phyloP scores from a whole-genome alignment of 2,797 vertebrate species.

The Loriculus beryllinus region DNA sequence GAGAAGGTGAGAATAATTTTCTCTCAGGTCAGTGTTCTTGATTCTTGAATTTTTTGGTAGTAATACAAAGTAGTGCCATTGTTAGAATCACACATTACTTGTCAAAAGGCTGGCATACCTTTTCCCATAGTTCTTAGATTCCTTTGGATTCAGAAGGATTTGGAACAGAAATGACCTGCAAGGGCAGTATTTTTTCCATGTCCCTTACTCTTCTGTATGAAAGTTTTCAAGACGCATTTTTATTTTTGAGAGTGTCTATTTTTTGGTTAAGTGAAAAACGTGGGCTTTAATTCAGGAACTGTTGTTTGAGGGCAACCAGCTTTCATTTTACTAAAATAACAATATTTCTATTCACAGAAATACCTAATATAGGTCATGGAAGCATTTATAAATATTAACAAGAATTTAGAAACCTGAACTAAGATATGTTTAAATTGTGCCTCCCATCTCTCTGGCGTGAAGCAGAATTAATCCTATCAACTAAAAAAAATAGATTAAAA shows the following conservation, averaged over 20 bases:
- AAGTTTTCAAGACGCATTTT: background rate
- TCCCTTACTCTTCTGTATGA: background rate
- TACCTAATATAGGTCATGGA: background rate
- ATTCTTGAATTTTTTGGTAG: background rate
- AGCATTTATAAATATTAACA: background rate
- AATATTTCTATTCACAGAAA: background rate
- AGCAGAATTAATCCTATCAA: background rate
- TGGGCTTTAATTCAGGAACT: background rate
- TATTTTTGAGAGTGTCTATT: background rate
- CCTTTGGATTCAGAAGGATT: background rate
- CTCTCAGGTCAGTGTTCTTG: background rate
- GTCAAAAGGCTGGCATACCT: background rate
- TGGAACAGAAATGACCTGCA: background rate
- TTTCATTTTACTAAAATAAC: background rate
- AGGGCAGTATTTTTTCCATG: background rate
- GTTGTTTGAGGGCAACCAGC: background rate
- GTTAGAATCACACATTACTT: background rate
- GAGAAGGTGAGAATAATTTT: background rate
- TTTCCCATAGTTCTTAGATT: background rate
- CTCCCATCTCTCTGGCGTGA: background rate
- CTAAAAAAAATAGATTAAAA: background rate
- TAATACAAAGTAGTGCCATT: background rate
- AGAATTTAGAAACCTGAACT: background rate
- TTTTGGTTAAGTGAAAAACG: background rate
- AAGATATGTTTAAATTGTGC: background rate